phyloP scores from a whole-genome alignment of 2,888 invertebrate species.

The Zygogramma bicolorata region DNA sequence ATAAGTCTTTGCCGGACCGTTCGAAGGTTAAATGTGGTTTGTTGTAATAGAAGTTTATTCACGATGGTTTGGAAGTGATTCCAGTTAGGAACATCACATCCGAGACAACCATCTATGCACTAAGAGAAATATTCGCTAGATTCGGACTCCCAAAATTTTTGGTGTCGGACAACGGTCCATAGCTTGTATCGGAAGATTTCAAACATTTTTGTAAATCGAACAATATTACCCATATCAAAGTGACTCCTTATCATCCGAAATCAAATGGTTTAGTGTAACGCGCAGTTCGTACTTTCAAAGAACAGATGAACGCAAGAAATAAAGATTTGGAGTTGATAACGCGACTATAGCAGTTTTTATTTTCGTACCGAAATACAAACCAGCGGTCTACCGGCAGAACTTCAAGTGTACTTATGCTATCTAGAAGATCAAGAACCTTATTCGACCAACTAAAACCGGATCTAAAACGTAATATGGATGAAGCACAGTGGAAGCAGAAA shows the following conservation, averaged over 20 bases:
- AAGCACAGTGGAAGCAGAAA: neutral
- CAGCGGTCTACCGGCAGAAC: slow-evolving; percentile 29
- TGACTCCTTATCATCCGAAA: slow-evolving; percentile 38
- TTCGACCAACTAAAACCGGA: slow-evolving; percentile 9
- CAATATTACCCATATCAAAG: slow-evolving; percentile 30
- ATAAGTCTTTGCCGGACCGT: too few species aligned
- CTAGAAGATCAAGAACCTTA: slow-evolving; percentile 10
- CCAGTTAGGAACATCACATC: slow-evolving; percentile 40
- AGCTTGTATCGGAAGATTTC: slow-evolving; percentile 50
- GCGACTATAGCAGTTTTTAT: slow-evolving; percentile 18
- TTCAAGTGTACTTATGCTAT: slow-evolving; percentile 16
- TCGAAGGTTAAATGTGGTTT: too few species aligned
- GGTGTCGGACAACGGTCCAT: slow-evolving; percentile 53
- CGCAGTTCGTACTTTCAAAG: slow-evolving; percentile 33
- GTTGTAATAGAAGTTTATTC: too few species aligned
- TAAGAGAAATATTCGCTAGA: slow-evolving; percentile 42
- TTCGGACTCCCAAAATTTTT: slow-evolving; percentile 49
- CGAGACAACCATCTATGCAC: slow-evolving; percentile 33
- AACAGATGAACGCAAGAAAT: slow-evolving; percentile 21
- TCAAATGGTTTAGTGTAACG: slow-evolving; percentile 42
- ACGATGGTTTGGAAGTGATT: slow-evolving; percentile 33
- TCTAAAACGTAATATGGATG: neutral
- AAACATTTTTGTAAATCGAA: slow-evolving; percentile 27
- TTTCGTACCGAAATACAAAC: slow-evolving; percentile 23
- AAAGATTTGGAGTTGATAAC: neutral